Base-by-base conservation (phyloP, 37 sponge, comb jelly and placozoan genomes). In the Ianthella basta region DNA sequence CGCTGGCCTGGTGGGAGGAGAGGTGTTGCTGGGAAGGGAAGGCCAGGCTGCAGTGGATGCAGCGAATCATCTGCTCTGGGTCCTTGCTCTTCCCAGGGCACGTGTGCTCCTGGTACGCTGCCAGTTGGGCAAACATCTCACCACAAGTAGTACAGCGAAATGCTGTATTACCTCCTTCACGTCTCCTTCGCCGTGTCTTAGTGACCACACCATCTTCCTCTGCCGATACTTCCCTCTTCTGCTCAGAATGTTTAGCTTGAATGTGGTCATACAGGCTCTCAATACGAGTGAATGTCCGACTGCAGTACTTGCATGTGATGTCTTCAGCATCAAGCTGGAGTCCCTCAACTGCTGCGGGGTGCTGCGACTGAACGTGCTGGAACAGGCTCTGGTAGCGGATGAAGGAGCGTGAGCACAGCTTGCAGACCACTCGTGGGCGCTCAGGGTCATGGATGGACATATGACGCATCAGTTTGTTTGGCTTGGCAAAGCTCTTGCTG, bases 391-490 rank as follows among this genome's bases (percentile, higher is more conserved):
- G 41, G 53, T 75, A 75, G n/a, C 91, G 53, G 0, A 88, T 91
- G 77, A 91, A 91, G 24, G 73, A 59, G 29, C 70, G 59, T 23
- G 63, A 78, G 67, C 91, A 91, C 38, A 86, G 41, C 25, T 84
- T 79, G 55, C 91, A 91, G 21, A 24, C 30, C 19, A 91, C 77
- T 8, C 74, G 70, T 1, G 88, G 91, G 18, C 91, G 72, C 61
- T 87, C 84, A 13, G 91, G 91, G 63, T 91, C 66, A 44, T 91
- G 91, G 6, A 91, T 85, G 24, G 87, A 73, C 12, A 87, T 54
- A 41, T 91, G 91, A 0, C 91, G 87, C 59, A 78, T 84, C 4
- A 91, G 77, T 0, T 88, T 81, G 57, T 91, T 87, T 16, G 84
- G 91, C 24, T 88, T 72, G 54, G 74, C 67, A 41, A 87, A 91